Percentiles rank a stretch among this genome's conserved stretches.
phyloP scores from a whole-genome alignment of 1,140 invertebrate species.

The Zaprionus inermis region DNA sequence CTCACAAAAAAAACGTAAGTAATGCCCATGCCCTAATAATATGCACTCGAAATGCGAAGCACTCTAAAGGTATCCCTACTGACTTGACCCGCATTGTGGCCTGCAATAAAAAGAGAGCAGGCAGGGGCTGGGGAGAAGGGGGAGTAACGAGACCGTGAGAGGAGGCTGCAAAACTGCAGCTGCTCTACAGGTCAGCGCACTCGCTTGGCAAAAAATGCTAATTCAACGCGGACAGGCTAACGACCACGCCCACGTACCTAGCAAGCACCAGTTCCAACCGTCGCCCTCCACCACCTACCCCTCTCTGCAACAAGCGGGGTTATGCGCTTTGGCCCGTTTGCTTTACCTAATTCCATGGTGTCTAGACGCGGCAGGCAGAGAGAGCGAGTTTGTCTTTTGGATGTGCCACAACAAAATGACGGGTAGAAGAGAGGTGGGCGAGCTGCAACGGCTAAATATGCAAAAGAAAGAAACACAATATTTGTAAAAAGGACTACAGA shows the following conservation, averaged over 20 bases:
- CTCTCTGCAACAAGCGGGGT: slow-evolving; percentile 1
- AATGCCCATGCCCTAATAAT: slow-evolving; percentile 15
- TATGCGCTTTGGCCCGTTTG: slow-evolving; percentile 57
- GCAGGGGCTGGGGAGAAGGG: too few relatives aligned
- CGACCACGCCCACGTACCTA: background rate
- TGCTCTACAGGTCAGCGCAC: slow-evolving; percentile 66
- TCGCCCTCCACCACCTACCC: too few relatives aligned
- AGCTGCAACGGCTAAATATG: slow-evolving; percentile 66
- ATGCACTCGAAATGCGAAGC: slow-evolving; percentile 22
- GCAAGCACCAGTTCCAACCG: too few relatives aligned
- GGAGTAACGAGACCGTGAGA: slow-evolving; percentile 15
- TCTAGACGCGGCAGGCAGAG: slow-evolving; percentile 52
- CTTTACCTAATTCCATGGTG: slow-evolving; percentile 61
- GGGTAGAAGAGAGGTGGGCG: slow-evolving; percentile 10
- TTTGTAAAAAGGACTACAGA: slow-evolving; percentile 81
- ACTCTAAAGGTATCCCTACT: slow-evolving; percentile 22
- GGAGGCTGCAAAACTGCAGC: slow-evolving; percentile 17
- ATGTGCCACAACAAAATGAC: slow-evolving; percentile 39
- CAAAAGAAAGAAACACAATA: slow-evolving; percentile 73
- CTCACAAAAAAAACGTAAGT: background rate
- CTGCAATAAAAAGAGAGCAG: slow-evolving; percentile 41
- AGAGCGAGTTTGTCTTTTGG: slow-evolving; percentile 68
- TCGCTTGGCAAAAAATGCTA: slow-evolving; percentile 45
- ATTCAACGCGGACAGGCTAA: slow-evolving; percentile 44
- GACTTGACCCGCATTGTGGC: slow-evolving; percentile 28